These are phyloP conservation scores for human (Homo sapiens) DNA, from an alignment of 2,113 vertebrate species.

Conservation along the genomic window DNA sequence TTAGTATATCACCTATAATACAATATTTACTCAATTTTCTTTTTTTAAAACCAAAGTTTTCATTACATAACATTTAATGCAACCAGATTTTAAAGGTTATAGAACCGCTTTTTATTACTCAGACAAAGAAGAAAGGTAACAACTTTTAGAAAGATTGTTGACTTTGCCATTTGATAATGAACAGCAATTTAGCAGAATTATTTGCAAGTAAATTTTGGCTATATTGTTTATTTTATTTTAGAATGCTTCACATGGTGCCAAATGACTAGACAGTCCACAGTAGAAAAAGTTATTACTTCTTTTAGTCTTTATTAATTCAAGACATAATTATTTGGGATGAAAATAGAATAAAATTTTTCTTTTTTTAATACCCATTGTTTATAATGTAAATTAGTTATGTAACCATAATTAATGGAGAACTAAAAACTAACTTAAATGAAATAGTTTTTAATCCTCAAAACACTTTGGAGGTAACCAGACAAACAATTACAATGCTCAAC, in stretches of 20 bases:
- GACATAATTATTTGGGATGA: not conserved
- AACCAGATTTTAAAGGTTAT: not conserved
- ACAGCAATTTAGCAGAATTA: not conserved
- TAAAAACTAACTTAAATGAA: slow-evolving; percentile 20
- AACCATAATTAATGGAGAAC: not conserved
- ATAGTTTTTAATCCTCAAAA: not conserved
- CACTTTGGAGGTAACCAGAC: not conserved
- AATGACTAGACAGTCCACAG: not conserved
- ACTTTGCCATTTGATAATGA: not conserved
- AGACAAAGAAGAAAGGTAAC: not conserved
- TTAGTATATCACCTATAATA: not conserved
- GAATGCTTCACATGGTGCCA: not conserved
- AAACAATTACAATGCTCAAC: not conserved
- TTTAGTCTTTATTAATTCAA: not conserved
- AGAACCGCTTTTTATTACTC: not conserved
- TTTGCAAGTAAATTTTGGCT: not conserved
- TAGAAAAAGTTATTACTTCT: not conserved
- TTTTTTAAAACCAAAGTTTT: not conserved
- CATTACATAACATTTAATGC: not conserved
- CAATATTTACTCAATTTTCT: not conserved
- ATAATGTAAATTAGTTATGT: not conserved
- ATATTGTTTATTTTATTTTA: not conserved
- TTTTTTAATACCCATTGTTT: not conserved
- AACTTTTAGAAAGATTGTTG: not conserved
- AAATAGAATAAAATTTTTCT: not conserved